phyloP scores from a whole-genome alignment of 2,888 invertebrate species.

The Pegoplata infirma region DNA sequence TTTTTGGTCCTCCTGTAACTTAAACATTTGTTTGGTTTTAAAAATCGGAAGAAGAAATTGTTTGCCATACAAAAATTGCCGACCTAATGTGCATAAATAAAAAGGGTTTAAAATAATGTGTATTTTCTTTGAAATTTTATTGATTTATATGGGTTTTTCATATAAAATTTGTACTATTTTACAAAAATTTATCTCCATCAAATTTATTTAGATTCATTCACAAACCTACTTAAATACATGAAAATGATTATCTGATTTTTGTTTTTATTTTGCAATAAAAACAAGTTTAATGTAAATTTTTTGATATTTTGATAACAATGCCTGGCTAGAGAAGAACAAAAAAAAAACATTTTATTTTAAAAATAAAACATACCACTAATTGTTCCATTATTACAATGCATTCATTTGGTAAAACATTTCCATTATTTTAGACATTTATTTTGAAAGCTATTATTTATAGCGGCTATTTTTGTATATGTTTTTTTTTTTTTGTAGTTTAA shows the following conservation, averaged over 20 bases:
- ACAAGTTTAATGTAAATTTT: conserved; percentile 23
- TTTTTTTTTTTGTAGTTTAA: no score
- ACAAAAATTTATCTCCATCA: no score
- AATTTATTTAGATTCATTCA: no score
- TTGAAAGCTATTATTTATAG: neutral
- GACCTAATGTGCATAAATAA: no score
- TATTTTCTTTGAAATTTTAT: conserved; percentile 49
- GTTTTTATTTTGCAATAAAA: conserved; percentile 2
- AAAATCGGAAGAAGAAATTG: no score
- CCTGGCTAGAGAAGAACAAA: neutral
- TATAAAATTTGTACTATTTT: no score
- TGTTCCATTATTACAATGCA: conserved; percentile 30
- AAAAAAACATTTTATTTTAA: neutral
- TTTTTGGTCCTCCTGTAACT: no score
- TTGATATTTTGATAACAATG: conserved; percentile 34
- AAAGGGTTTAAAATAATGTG: conserved; percentile 18
- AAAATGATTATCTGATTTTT: no score
- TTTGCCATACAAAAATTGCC: no score
- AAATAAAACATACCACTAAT: conserved; percentile 40
- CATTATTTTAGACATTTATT: conserved; percentile 26
- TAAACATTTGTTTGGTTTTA: no score
- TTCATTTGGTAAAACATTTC: conserved; percentile 40
- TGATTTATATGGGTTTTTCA: conserved; percentile 48
- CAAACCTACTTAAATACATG: no score
- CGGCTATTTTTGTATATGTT: neutral